Conservation (phyloP, 2,888 invertebrate genomes). For the Odontomyia ornata region DNA sequence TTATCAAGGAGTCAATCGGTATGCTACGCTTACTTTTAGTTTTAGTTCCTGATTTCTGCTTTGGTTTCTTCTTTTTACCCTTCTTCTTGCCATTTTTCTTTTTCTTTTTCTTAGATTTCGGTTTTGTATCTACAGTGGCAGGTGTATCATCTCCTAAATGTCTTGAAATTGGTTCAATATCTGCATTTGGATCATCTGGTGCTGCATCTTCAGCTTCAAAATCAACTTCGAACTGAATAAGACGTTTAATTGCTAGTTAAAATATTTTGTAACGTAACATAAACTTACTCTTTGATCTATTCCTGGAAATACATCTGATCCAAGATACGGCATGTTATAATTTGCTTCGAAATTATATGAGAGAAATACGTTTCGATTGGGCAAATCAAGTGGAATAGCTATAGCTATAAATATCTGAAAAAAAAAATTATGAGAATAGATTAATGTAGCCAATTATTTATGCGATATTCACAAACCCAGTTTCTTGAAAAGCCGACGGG, state of each 20-base stretch:
- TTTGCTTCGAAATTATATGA: slow-evolving; percentile 79
- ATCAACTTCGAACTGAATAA: slow-evolving; percentile 17
- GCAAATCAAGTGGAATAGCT: slow-evolving; percentile 75
- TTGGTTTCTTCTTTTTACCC: slow-evolving; percentile 53
- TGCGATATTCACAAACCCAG: too few species aligned
- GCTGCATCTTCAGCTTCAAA: background rate
- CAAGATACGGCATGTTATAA: slow-evolving; percentile 71
- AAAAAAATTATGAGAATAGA: too few species aligned
- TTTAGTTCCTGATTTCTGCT: background rate
- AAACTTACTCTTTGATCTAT: slow-evolving; percentile 67
- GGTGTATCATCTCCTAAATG: background rate
- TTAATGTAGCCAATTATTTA: too few species aligned
- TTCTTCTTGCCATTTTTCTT: slow-evolving; percentile 43
- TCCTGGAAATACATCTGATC: slow-evolving; percentile 68
- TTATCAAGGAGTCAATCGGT: slow-evolving; percentile 59
- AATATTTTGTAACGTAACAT: background rate
- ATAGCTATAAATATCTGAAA: slow-evolving; percentile 74
- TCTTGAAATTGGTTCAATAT: background rate
- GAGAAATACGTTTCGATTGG: slow-evolving; percentile 74
- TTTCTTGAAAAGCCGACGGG: too few species aligned
- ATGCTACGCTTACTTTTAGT: slow-evolving; percentile 58
- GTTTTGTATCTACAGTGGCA: background rate
- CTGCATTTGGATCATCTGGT: background rate
- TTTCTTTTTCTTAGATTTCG: background rate
- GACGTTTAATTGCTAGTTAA: background rate